Conservation (phyloP, 2,113 vertebrate genomes). For the Lepus europaeus region DNA sequence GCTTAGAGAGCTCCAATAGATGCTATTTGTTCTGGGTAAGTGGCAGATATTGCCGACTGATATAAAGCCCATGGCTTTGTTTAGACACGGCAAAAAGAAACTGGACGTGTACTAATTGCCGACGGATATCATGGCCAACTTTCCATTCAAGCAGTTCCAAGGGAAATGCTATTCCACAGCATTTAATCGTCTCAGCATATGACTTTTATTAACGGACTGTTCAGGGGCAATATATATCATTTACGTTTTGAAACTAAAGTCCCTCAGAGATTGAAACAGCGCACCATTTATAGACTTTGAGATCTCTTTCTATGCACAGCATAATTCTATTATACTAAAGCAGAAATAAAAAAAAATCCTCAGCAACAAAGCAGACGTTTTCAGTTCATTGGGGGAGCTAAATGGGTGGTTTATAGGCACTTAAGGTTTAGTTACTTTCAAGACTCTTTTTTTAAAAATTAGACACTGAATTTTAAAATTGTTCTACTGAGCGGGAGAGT, state of each 20-base stretch:
- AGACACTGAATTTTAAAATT: conserved; percentile 60
- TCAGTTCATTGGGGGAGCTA: conserved; percentile 79
- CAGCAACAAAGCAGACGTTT: conserved; percentile 82
- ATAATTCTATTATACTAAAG: conserved; percentile 84
- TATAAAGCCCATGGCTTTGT: conserved; percentile 79
- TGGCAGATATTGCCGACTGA: conserved; percentile 80
- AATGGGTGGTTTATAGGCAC: conserved; percentile 79
- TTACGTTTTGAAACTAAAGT: conserved; percentile 85
- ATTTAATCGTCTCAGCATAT: conserved; percentile 86
- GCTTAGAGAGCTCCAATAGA: conserved; percentile 76
- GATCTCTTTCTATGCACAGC: conserved; percentile 80
- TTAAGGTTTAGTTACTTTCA: conserved; percentile 78
- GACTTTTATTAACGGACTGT: conserved; percentile 86
- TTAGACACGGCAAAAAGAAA: conserved; percentile 83
- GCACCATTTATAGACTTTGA: conserved; percentile 84
- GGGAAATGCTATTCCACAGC: conserved; percentile 79
- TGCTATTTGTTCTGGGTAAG: conserved; percentile 75
- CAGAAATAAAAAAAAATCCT: conserved; percentile 79
- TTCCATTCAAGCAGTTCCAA: conserved; percentile 80
- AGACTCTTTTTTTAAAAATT: conserved; percentile 76
- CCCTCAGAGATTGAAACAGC: conserved; percentile 86
- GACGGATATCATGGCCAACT: conserved; percentile 79
- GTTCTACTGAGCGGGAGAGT: conserved; percentile 67
- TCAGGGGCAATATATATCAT: conserved; percentile 83
- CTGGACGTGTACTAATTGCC: conserved; percentile 79